Percentiles rank a stretch among this genome's conserved stretches.
These are phyloP conservation scores for Centropristis striata DNA, from an alignment of 2,113 vertebrate genomes.

Conservation along the genomic window DNA sequence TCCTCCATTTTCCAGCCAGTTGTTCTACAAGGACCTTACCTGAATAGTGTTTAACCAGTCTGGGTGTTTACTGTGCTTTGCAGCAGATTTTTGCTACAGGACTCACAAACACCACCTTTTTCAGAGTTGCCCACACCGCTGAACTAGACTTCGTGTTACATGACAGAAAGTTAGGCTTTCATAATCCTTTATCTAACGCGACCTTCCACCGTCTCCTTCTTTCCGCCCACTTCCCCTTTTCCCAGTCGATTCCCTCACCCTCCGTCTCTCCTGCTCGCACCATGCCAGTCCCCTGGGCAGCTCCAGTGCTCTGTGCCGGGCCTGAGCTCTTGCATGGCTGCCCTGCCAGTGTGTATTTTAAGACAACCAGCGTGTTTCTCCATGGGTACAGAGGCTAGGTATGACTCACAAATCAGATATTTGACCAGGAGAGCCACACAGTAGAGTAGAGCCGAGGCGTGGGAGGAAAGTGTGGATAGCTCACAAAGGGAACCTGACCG, in stretches of 20 bases:
- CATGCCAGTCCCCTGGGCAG: slow-evolving; percentile 65
- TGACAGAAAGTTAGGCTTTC: slow-evolving; percentile 74
- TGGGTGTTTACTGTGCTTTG: slow-evolving; percentile 36
- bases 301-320: slow-evolving; percentile 58
- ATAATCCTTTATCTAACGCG: slow-evolving; percentile 71
- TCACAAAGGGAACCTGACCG: slow-evolving; percentile 79
- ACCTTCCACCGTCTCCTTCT: slow-evolving; percentile 71
- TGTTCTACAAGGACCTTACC: slow-evolving; percentile 18
- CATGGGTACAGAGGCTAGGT: slow-evolving; percentile 73
- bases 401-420: slow-evolving; percentile 85
- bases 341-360: slow-evolving; percentile 81
- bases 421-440: slow-evolving; percentile 80
- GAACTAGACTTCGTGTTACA: slow-evolving; percentile 58
- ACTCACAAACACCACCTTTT: slow-evolving; percentile 30
- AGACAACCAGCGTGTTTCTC: slow-evolving; percentile 79
- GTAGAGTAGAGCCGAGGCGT: slow-evolving; percentile 74
- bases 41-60: slow-evolving; percentile 24
- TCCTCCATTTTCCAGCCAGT: slow-evolving; percentile 11
- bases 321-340: slow-evolving; percentile 72
- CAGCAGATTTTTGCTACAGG: slow-evolving; percentile 15
- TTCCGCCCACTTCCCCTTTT: slow-evolving; percentile 65
- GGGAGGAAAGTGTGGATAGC: slow-evolving; percentile 81
- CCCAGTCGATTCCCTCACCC: slow-evolving; percentile 67
- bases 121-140: slow-evolving; percentile 60
- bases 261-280: slow-evolving; percentile 64